Evolutionary conservation across 2,888 invertebrate genomes (phyloP).

Genomic region (Sclerodermus sp.): DNA sequence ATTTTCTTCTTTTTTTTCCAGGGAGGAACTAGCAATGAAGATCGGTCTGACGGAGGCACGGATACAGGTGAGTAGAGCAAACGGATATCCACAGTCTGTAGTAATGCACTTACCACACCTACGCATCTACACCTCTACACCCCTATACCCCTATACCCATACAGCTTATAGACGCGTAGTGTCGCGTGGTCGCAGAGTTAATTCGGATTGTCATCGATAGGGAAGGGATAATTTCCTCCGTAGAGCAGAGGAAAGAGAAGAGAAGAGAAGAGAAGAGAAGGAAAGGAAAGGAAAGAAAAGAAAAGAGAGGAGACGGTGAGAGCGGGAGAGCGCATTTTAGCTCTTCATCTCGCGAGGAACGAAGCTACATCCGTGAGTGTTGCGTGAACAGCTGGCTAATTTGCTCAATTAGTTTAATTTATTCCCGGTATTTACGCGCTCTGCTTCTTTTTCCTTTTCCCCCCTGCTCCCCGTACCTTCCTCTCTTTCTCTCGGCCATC

Average conservation of each 20-base stretch:
- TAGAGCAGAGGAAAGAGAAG: too few relatives aligned
- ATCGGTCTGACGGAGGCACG: slow-evolving; percentile 92
- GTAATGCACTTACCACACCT: background rate
- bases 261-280: too few relatives aligned
- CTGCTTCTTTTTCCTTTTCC: slow-evolving; percentile 22
- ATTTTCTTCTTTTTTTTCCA: slow-evolving; percentile 52
- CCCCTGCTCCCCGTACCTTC: slow-evolving; percentile 6
- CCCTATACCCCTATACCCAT: too few relatives aligned
- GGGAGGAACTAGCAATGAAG: slow-evolving; percentile 93
- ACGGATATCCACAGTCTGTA: too few relatives aligned
- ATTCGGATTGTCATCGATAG: too few relatives aligned
- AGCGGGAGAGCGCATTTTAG: background rate
- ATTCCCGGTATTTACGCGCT: slow-evolving; percentile 44
- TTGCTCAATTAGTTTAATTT: slow-evolving; percentile 53
- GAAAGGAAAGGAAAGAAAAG: background rate
- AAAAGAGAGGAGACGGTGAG: background rate
- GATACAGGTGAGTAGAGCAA: slow-evolving; percentile 82
- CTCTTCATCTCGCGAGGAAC: too few relatives aligned
- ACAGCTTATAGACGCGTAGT: too few relatives aligned
- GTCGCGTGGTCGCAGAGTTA: too few relatives aligned
- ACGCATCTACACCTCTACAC: too few relatives aligned
- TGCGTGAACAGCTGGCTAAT: slow-evolving; percentile 49
- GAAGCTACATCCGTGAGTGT: slow-evolving; percentile 16
- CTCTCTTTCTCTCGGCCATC: slow-evolving; percentile 1
- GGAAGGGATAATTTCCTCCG: too few relatives aligned